Conservation (phyloP, 2,888 invertebrate species). For the Isoperla grammatica region DNA sequence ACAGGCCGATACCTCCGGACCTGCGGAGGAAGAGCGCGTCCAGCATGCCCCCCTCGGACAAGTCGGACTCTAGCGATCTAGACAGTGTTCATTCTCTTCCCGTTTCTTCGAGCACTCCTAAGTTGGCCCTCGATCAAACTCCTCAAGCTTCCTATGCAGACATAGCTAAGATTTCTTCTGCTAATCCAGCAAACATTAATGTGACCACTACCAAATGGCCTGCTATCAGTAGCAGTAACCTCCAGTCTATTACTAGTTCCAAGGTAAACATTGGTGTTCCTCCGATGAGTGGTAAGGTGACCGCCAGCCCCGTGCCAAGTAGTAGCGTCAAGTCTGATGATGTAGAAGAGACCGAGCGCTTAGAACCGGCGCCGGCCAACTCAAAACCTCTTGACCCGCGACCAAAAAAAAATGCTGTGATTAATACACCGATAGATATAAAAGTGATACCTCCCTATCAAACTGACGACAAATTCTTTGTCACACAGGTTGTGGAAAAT, state of each 20-base stretch:
- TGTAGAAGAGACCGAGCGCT: not conserved
- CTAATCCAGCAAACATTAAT: conserved; percentile 21
- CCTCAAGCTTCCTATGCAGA: conserved; percentile 72
- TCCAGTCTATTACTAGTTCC: conserved; percentile 26
- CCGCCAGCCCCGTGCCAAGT: not conserved
- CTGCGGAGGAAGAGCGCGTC: conserved; percentile 63
- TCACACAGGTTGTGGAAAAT: not conserved
- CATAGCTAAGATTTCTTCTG: conserved; percentile 51
- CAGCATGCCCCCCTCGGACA: conserved; percentile 75
- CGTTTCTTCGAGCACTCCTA: conserved; percentile 48
- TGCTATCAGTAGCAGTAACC: conserved; percentile 18
- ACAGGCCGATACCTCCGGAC: conserved; percentile 35
- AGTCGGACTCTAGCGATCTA: conserved; percentile 70
- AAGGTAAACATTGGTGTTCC: conserved; percentile 30
- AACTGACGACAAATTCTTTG: conserved; percentile 14
- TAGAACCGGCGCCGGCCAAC: not conserved
- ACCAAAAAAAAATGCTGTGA: conserved; percentile 33
- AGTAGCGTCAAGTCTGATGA: not conserved
- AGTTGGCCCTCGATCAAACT: conserved; percentile 39
- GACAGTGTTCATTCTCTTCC: conserved; percentile 84
- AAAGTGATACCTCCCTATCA: conserved; percentile 21
- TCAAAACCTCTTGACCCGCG: conserved; percentile 8
- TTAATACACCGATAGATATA: conserved; percentile 30
- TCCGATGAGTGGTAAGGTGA: conserved; percentile 28
- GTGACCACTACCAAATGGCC: conserved; percentile 24